Conservation (phyloP, 2,797 vertebrate species). For the Gadopsis bispinosus region DNA sequence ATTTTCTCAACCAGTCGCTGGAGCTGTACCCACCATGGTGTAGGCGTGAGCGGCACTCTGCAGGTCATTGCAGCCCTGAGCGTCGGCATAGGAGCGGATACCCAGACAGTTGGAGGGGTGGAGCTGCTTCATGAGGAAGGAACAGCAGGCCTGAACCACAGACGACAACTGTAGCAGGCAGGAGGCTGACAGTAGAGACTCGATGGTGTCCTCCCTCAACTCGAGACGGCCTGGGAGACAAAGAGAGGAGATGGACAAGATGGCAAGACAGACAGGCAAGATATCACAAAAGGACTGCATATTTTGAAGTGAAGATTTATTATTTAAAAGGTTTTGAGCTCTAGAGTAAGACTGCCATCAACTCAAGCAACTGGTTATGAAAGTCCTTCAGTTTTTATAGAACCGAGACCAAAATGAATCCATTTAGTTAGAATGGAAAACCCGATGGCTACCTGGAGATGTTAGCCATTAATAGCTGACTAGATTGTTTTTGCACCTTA, state of each 20-base stretch:
- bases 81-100: slow-evolving; percentile 96
- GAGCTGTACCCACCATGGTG: slow-evolving; percentile 90
- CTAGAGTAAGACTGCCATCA: background rate
- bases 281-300: background rate
- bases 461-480: background rate
- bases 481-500: background rate
- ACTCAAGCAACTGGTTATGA: background rate
- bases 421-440: background rate
- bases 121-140: slow-evolving; percentile 97
- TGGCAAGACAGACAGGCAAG: background rate
- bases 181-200: slow-evolving; percentile 94
- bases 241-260: background rate
- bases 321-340: slow-evolving; percentile 1
- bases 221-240: slow-evolving; percentile 90
- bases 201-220: slow-evolving; percentile 96
- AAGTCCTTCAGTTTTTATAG: background rate
- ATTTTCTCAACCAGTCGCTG: background rate
- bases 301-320: slow-evolving; percentile 1
- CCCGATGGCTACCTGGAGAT: background rate
- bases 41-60: slow-evolving; percentile 96
- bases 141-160: slow-evolving; percentile 96
- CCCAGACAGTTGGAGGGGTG: slow-evolving; percentile 98
- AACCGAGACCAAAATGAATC: background rate
- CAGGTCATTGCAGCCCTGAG: slow-evolving; percentile 95
- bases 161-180: slow-evolving; percentile 96